Percentiles rank a stretch among this genome's conserved stretches.
phyloP scores from a whole-genome alignment of 1,140 invertebrate species.

The Asobara japonica region DNA sequence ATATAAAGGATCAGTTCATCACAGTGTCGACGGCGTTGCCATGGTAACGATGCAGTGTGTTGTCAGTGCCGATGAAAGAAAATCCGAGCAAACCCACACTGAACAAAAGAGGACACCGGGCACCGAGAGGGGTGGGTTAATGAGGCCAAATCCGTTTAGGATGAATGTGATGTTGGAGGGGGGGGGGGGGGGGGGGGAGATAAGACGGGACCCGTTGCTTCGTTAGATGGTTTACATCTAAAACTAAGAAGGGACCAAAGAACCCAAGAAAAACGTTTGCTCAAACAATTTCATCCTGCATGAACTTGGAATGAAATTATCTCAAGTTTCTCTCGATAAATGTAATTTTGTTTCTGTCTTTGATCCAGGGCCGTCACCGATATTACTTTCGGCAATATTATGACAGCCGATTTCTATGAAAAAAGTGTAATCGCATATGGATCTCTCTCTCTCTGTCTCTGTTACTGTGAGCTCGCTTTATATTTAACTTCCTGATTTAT shows the following conservation, averaged over 20 bases:
- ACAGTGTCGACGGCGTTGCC: constrained; percentile 50
- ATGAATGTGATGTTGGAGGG: constrained; percentile 55
- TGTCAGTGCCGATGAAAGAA: constrained; percentile 28
- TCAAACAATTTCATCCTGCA: constrained; percentile 25
- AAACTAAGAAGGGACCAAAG: constrained; percentile 34
- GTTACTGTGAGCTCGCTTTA: too few species aligned
- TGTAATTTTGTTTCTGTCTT: constrained; percentile 34
- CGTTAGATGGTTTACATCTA: constrained; percentile 60
- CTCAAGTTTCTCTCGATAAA: constrained; percentile 33
- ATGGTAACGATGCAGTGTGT: constrained; percentile 54
- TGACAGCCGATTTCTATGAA: too few species aligned
- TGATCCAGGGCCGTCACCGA: too few species aligned
- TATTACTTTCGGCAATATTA: neutral
- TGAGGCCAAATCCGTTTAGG: constrained; percentile 66
- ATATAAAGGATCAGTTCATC: constrained; percentile 31
- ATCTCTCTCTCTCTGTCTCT: too few species aligned
- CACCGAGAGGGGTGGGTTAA: constrained; percentile 57
- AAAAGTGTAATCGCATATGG: too few species aligned
- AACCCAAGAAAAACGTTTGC: constrained; percentile 44
- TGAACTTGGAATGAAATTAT: constrained; percentile 31
- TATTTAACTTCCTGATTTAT: too few species aligned
- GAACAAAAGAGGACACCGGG: constrained; percentile 32
- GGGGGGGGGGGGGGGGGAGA: constrained; percentile 44
- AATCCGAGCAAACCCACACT: constrained; percentile 47
- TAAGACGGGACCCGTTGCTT: constrained; percentile 52